phyloP scores from a whole-genome alignment of 2,113 vertebrate species.

The Anoura caudifer region DNA sequence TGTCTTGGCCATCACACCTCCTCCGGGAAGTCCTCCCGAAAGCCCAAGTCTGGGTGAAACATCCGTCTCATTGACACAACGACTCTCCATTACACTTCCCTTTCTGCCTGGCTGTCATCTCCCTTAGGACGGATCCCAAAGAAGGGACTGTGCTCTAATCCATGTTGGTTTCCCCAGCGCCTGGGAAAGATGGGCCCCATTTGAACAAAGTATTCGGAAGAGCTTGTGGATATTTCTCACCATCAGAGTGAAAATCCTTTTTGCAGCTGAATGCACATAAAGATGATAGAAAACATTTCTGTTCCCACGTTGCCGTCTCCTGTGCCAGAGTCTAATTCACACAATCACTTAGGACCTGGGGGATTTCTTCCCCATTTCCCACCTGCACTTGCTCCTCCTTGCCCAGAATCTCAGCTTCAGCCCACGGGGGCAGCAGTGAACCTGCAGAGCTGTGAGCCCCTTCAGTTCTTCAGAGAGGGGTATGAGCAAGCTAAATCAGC shows the following conservation, averaged over 20 bases:
- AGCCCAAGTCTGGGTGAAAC: background rate
- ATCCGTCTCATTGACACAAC: background rate
- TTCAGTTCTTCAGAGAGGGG: background rate
- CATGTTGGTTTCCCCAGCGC: background rate
- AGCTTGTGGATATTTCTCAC: background rate
- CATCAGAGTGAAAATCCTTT: background rate
- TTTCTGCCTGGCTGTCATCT: background rate
- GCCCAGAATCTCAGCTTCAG: background rate
- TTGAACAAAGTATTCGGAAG: background rate
- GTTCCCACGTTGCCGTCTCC: background rate
- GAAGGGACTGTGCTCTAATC: background rate
- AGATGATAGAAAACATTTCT: background rate
- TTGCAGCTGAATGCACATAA: background rate
- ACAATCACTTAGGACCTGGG: background rate
- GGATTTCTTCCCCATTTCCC: background rate
- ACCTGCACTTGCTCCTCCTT: background rate
- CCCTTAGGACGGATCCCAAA: background rate
- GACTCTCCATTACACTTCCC: background rate
- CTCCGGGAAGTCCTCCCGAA: background rate
- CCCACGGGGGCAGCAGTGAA: background rate
- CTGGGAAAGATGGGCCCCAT: background rate
- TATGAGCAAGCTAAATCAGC: background rate
- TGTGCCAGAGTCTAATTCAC: background rate
- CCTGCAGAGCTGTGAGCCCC: background rate
- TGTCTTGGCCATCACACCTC: background rate